Percentiles rank a stretch among this genome's conserved stretches.
Evolutionary conservation across 2,113 vertebrate species (phyloP).

Genomic region (Athene noctua): DNA sequence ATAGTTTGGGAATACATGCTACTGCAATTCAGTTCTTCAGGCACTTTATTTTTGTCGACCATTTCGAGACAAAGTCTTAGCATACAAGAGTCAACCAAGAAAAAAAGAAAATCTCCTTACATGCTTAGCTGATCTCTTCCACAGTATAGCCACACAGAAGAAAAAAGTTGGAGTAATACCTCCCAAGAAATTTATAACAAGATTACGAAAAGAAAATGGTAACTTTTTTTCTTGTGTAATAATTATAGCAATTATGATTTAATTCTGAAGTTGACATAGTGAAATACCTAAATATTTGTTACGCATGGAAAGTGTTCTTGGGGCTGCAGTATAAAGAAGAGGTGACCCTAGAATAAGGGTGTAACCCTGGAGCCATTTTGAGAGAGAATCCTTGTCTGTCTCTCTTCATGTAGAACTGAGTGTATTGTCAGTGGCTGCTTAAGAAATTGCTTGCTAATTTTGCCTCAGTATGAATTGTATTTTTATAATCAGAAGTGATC

Average conservation of each 20-base stretch:
- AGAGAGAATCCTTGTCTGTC: neutral
- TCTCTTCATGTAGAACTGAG: neutral
- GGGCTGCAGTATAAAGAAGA: neutral
- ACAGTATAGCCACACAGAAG: conserved; percentile 86
- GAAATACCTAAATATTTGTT: neutral
- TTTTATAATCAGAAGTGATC: neutral
- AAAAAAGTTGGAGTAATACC: conserved; percentile 86
- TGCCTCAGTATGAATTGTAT: neutral
- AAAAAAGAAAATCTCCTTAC: conserved; percentile 84
- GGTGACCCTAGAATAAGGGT: neutral
- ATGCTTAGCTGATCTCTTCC: conserved; percentile 83
- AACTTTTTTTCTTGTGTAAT: conserved; percentile 2
- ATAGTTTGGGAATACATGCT: conserved; percentile 97
- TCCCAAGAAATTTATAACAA: conserved; percentile 85
- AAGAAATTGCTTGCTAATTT: neutral
- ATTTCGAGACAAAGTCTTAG: conserved; percentile 84
- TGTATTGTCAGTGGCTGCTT: neutral
- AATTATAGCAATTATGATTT: neutral
- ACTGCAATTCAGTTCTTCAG: conserved; percentile 97
- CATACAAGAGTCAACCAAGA: conserved; percentile 82
- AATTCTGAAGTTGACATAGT: neutral
- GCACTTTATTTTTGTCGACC: conserved; percentile 91
- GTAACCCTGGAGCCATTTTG: neutral
- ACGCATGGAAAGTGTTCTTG: neutral
- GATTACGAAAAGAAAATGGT: conserved; percentile 85